These are phyloP conservation scores for Pagetopsis macropterus DNA, from an alignment of 2,797 vertebrate genomes.

Conservation along the genomic window DNA sequence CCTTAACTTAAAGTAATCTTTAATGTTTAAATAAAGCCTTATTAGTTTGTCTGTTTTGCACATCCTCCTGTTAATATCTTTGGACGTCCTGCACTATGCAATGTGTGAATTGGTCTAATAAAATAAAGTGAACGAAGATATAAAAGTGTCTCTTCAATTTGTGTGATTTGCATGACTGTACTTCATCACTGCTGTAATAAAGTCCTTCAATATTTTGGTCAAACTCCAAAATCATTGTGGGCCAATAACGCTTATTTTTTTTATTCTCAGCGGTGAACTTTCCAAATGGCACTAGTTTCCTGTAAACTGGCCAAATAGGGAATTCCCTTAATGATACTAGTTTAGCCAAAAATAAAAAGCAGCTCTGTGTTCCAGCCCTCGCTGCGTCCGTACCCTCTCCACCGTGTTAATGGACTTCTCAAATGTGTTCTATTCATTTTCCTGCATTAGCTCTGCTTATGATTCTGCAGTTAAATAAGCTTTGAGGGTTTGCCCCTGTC, in stretches of 20 bases:
- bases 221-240: constrained; percentile 19
- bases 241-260: constrained; percentile 9
- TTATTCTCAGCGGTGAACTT: background rate
- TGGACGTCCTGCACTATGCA: background rate
- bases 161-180: background rate
- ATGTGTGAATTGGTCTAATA: background rate
- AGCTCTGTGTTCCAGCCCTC: background rate
- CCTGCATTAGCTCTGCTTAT: background rate
- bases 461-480: background rate
- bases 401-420: background rate
- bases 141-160: background rate
- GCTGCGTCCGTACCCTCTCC: background rate
- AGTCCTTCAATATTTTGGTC: constrained; percentile 8
- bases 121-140: background rate
- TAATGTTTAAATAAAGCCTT: no score
- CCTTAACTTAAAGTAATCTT: no score
- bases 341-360: background rate
- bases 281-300: constrained; percentile 18
- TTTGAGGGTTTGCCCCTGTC: background rate
- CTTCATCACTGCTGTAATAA: constrained; percentile 12
- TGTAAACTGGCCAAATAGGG: constrained; percentile 35
- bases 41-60: no score
- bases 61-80: no score
- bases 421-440: constrained; percentile 1
- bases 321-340: constrained; percentile 26